Base-by-base conservation (phyloP, 2,888 invertebrate genomes). In the Clistopyga incitator region DNA sequence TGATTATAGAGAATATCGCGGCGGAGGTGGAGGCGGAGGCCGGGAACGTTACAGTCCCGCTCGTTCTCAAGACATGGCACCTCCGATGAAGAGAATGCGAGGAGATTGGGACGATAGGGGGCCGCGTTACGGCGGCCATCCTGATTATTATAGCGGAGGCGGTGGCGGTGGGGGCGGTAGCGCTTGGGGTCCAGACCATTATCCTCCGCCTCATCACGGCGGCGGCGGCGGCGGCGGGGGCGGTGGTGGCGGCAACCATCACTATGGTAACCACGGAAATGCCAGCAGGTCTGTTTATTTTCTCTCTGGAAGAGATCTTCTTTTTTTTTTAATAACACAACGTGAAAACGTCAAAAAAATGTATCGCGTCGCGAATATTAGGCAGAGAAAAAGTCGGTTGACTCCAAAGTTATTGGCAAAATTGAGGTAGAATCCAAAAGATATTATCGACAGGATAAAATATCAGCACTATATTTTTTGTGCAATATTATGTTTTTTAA, bases 1-100 rank as follows among this genome's bases (percentile, higher is more conserved):
- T 2, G 96, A 97, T 90, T 96, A 96, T 87, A 94, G 97, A 81
- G 97, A 97, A 84, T 97, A 97, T 90, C 94, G 97, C 0, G 95
- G 95, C 2, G 96, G 96, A 3, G 96, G 96, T 2, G 95, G 95
- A 1, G 95, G 96, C 50, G 95, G 96, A 42, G 96, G 95, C 85
- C 93, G 94, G 0, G 94, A 94, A 47, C 91, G 96, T 38, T 94
- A 94, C 84, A 94, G 94, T 77, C 94, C 94, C 0, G 96, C 97
- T 0, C 96, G 96, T 88, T 97, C 97, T 0, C 97, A 97, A 0
- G 96, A 96, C 87, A 94, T 97, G 89, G 96, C 96, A 18, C 97
- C 97, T 6, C 96, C 97, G 0, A 95, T 95, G 87, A 97, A 97
- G 90, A 94, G 97, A 77, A 96, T 97, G 93, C 94, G 97, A 71